Conservation (phyloP, 2,888 invertebrate species). For the Saturnia pavonia region DNA sequence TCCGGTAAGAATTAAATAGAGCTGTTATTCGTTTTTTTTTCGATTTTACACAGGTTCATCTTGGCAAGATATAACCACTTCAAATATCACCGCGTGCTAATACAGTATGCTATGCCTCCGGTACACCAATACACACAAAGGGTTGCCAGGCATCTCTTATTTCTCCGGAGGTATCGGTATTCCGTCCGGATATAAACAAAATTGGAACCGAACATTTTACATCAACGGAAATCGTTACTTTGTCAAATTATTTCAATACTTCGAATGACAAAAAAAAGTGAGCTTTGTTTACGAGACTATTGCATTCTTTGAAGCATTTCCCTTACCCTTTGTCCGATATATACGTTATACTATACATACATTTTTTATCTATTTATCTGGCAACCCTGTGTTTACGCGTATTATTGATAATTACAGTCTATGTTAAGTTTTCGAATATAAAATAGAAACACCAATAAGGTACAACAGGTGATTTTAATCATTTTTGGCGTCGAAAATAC, state of each 20-base stretch:
- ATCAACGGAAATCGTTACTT: background rate
- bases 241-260: background rate
- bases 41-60: background rate
- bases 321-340: constrained; percentile 9
- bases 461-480: background rate
- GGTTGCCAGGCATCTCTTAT: background rate
- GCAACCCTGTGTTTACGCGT: constrained; percentile 10
- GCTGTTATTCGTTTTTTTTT: background rate
- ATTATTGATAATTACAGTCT: background rate
- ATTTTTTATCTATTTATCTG: background rate
- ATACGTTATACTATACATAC: background rate
- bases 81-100: background rate
- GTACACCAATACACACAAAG: background rate
- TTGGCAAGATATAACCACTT: background rate
- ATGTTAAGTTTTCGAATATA: background rate
- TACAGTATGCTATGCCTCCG: background rate
- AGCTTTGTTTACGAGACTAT: background rate
- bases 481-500: constrained; percentile 1
- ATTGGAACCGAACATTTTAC: background rate
- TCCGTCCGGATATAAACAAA: background rate
- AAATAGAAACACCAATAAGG: background rate
- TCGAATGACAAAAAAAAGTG: background rate
- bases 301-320: background rate
- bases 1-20: background rate
- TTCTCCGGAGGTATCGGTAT: background rate